Conservation (phyloP, 2,888 invertebrate species). For the Habrosyne pyritoides region DNA sequence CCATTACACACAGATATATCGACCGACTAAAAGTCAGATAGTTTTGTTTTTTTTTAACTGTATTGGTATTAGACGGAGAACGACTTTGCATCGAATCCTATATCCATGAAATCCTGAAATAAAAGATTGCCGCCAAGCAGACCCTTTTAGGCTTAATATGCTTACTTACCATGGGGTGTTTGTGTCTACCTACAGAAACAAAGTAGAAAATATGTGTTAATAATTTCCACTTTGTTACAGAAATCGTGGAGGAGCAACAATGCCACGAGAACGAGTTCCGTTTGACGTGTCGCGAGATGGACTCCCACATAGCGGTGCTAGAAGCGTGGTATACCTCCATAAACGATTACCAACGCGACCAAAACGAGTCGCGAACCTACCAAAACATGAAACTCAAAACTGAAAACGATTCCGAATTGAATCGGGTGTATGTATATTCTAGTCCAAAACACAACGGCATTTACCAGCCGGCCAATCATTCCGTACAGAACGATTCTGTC, state of each 20-base stretch:
- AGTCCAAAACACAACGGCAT: slow-evolving; percentile 77
- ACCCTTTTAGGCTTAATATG: too few species aligned
- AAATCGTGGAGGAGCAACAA: slow-evolving; percentile 85
- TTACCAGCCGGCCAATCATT: slow-evolving; percentile 62
- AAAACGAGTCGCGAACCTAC: slow-evolving; percentile 41
- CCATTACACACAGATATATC: too few species aligned
- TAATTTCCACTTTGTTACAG: slow-evolving; percentile 68
- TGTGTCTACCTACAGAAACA: too few species aligned
- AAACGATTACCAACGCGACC: slow-evolving; percentile 58
- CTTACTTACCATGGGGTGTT: too few species aligned
- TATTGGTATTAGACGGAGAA: too few species aligned
- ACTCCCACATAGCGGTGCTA: slow-evolving; percentile 85
- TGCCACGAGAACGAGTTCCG: slow-evolving; percentile 85
- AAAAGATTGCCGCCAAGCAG: too few species aligned
- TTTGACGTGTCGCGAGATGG: slow-evolving; percentile 85
- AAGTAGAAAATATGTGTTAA: slow-evolving; percentile 8
- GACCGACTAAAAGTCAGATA: too few species aligned
- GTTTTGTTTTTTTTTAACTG: too few species aligned
- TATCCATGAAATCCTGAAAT: too few species aligned
- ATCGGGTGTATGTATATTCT: slow-evolving; percentile 71
- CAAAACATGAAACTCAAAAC: slow-evolving; percentile 55
- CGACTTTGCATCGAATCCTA: too few species aligned
- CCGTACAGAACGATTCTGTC: slow-evolving; percentile 49
- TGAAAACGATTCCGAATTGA: slow-evolving; percentile 71
- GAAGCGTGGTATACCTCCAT: slow-evolving; percentile 84